Conservation (phyloP, 1,140 invertebrate species). For the Littorina saxatilis region DNA sequence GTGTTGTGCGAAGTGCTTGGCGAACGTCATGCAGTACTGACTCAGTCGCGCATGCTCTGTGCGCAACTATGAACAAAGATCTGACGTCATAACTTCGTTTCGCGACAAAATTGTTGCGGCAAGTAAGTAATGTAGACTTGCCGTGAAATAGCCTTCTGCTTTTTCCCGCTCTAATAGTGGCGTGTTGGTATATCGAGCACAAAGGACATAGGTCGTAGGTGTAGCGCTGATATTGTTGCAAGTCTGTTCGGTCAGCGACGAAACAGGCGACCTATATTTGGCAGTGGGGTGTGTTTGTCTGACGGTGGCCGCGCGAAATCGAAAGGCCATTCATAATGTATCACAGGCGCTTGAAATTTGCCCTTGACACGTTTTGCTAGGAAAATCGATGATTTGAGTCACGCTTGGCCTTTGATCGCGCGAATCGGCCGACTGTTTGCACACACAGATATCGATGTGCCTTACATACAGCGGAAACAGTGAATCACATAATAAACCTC, state of each 20-base stretch:
- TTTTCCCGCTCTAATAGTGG: constrained; percentile 27
- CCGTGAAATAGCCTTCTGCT: constrained; percentile 35
- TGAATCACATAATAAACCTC: background rate
- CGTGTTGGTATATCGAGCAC: background rate
- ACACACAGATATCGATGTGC: background rate
- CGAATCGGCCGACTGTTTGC: background rate
- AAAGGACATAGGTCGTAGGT: background rate
- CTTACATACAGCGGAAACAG: background rate
- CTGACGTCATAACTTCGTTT: constrained; percentile 40
- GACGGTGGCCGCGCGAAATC: too few species aligned
- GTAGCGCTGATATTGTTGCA: background rate
- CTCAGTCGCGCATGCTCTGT: constrained; percentile 33
- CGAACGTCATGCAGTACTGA: constrained; percentile 44
- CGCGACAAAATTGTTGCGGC: background rate
- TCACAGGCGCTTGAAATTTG: too few species aligned
- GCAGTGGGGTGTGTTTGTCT: too few species aligned
- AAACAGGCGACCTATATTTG: too few species aligned
- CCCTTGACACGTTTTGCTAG: too few species aligned
- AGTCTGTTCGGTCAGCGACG: background rate
- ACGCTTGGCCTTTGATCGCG: too few species aligned
- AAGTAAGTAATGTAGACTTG: background rate
- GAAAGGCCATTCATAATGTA: too few species aligned
- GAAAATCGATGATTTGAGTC: too few species aligned
- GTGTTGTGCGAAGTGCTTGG: constrained; percentile 11
- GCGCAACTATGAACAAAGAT: constrained; percentile 30